phyloP scores from a whole-genome alignment of 2,888 invertebrate species.

The Germaria angustata region DNA sequence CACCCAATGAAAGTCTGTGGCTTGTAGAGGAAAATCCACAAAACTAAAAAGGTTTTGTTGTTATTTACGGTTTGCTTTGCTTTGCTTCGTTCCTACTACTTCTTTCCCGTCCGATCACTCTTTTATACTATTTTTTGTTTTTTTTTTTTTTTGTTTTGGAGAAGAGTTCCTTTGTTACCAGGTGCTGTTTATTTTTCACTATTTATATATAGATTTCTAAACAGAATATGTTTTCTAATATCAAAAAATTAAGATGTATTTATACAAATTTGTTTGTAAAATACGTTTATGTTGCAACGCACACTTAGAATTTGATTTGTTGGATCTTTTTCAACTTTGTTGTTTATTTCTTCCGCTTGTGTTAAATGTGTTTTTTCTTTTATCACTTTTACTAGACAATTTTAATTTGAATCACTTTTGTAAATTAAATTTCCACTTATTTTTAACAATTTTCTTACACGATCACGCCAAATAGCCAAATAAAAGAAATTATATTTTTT shows the following conservation, averaged over 20 bases:
- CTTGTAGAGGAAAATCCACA: constrained; percentile 15
- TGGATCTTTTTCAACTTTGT: neutral
- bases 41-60: neutral
- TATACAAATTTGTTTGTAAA: constrained; percentile 7
- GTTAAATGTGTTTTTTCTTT: neutral
- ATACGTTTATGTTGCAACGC: neutral
- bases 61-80: neutral
- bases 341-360: constrained; percentile 15
- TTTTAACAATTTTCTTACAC: neutral
- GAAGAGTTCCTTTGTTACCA: constrained; percentile 41
- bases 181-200: constrained; percentile 15
- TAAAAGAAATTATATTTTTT: neutral
- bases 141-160: neutral
- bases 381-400: neutral
- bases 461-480: constrained; percentile 32
- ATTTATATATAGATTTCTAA: constrained; percentile 19
- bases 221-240: constrained; percentile 6
- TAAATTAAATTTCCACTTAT: neutral
- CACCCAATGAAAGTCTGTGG: neutral
- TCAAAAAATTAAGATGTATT: constrained; percentile 1
- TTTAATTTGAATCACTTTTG: neutral
- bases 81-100: neutral
- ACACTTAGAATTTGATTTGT: no score
- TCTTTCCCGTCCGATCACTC: neutral
- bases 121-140: neutral